Percentiles rank a stretch among this genome's conserved stretches.
Evolutionary conservation across 2,113 vertebrate species (phyloP).

Genomic region (Columba janthina): DNA sequence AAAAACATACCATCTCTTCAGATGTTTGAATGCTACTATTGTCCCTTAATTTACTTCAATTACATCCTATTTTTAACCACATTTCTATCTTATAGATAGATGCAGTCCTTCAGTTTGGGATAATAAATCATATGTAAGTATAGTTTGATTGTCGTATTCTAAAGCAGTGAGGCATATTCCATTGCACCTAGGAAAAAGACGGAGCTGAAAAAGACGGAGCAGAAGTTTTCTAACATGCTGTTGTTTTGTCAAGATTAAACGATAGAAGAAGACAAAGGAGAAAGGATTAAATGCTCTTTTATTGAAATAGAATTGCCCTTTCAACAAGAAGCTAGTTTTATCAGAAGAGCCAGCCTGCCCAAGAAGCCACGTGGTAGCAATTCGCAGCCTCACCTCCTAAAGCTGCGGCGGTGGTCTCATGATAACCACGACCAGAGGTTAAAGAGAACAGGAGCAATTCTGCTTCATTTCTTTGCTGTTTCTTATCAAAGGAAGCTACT

Average conservation of each 20-base stretch:
- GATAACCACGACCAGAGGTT: not conserved
- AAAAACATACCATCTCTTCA: conserved; percentile 29
- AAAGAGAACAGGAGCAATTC: not conserved
- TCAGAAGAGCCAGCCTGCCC: not conserved
- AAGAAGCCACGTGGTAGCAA: not conserved
- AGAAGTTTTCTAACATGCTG: not conserved
- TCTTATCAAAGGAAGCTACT: not conserved
- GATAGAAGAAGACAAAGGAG: not conserved
- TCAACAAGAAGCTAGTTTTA: not conserved
- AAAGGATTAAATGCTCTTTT: conserved; percentile 34
- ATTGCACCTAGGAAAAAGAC: not conserved
- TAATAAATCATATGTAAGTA: conserved; percentile 15
- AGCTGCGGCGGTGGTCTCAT: not conserved
- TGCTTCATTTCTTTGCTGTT: not conserved
- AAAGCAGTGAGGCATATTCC: not conserved
- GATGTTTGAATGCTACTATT: conserved; percentile 15
- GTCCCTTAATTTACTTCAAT: conserved; percentile 45
- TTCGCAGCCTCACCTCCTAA: not conserved
- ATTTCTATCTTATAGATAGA: conserved; percentile 13
- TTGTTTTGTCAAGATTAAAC: conserved; percentile 40
- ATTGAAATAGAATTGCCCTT: not conserved
- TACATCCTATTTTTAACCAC: conserved; percentile 33
- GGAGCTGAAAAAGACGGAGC: not conserved
- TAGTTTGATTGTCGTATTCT: conserved; percentile 5
- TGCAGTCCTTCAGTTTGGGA: conserved; percentile 5